Base-by-base conservation (phyloP, 2,797 vertebrate species). In the Calcarius lapponicus region DNA sequence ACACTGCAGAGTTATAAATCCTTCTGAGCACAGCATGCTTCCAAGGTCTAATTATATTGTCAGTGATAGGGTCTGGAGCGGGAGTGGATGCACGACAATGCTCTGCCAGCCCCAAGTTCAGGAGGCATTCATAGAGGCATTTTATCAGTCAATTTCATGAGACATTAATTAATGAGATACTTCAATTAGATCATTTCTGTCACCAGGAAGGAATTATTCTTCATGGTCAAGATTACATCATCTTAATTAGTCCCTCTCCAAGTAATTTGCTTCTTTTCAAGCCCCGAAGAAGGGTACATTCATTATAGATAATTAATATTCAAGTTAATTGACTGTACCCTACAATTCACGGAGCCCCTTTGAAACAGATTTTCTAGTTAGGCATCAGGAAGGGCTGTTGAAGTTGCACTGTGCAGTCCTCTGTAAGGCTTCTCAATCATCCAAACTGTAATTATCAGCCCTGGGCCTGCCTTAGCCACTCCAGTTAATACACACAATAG, bases 251-350 rank as follows among this genome's bases (percentile, higher is more conserved):
- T 97, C 97, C 94, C 96, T 96, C 97, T 97, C 96, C 96, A 97
- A 97, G 96, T 97, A 97, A 98, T 98, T 96, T 97, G 95, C 96
- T 97, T 97, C 97, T 97, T 97, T 97, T 97, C 96, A 97, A 96
- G 95, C 96, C 97, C 93, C 9, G 75, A 97, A 96, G 96, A 97
- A 98, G 96, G 95, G 96, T 97, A 97, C 96, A 97, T 98, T 98
- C 97, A 98, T 97, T 98, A 97, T 95, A 97, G 97, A 97, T 97
- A 97, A 98, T 98, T 98, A 98, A 98, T 98, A 98, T 98, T 98
- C 97, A 97, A 97, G 97, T 97, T 97, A 97, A 98, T 97, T 97
- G 97, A 97, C 97, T 98, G 93, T 95, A 95, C 97, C 96, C 96
- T 94, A 96, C 95, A 95, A 97, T 97, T 96, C 97, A 96, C 8